Conservation (phyloP, 2,888 invertebrate species). For the Penaeus monodon region DNA sequence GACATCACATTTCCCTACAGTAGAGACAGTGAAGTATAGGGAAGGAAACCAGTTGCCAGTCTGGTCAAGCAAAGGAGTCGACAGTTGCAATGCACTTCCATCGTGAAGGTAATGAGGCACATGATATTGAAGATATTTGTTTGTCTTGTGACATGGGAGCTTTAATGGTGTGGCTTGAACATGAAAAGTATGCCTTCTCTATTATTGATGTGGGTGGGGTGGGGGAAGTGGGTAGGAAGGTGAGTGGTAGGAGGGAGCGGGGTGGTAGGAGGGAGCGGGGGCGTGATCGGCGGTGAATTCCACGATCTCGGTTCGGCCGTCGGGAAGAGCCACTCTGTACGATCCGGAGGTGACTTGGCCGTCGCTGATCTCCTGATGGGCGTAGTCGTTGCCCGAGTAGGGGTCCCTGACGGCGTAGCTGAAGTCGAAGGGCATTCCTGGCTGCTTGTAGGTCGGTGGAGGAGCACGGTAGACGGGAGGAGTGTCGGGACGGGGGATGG, state of each 20-base stretch:
- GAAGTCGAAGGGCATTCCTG: constrained; percentile 74
- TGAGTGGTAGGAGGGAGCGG: constrained; percentile 4
- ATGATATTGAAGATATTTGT: no score
- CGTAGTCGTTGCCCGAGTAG: constrained; percentile 75
- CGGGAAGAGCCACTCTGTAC: constrained; percentile 78
- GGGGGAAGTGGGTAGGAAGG: not conserved
- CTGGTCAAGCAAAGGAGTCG: no score
- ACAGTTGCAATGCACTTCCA: no score
- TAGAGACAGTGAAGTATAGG: no score
- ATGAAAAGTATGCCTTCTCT: no score
- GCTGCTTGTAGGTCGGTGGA: not conserved
- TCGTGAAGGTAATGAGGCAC: no score
- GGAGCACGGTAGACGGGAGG: not conserved
- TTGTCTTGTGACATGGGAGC: no score
- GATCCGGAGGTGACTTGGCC: constrained; percentile 77
- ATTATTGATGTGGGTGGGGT: not conserved
- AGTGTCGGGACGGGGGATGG: not conserved
- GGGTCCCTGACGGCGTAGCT: constrained; percentile 78
- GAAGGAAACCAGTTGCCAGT: no score
- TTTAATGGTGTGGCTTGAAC: no score
- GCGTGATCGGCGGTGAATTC: constrained; percentile 36
- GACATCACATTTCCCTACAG: no score
- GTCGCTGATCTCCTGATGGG: constrained; percentile 77
- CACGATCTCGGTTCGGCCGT: constrained; percentile 81
- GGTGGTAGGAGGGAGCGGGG: constrained; percentile 6